phyloP scores from a whole-genome alignment of 2,888 invertebrate genomes.

The Drosophila emarginata region DNA sequence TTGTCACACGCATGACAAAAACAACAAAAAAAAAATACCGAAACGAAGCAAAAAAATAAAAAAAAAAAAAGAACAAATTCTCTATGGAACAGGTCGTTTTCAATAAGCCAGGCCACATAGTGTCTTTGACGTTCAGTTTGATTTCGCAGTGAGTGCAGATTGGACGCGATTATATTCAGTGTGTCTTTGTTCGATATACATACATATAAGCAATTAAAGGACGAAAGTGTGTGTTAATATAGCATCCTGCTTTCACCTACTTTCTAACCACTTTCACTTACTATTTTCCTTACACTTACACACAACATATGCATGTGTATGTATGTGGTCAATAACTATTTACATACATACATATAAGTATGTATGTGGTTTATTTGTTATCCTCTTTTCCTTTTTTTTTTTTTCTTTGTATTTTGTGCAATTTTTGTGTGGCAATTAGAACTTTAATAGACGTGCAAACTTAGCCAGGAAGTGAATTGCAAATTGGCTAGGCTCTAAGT shows the following conservation, averaged over 20 bases:
- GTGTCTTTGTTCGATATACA: neutral
- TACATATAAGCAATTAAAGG: too few relatives aligned
- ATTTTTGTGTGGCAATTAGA: conserved; percentile 39
- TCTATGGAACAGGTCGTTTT: conserved; percentile 2
- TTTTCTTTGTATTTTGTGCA: neutral
- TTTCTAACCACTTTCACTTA: too few relatives aligned
- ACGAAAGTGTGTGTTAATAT: too few relatives aligned
- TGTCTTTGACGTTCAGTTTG: conserved; percentile 27
- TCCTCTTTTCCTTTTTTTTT: neutral
- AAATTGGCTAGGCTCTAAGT: conserved; percentile 30
- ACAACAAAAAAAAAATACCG: neutral
- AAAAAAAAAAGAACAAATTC: conserved; percentile 4
- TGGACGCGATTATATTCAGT: conserved; percentile 18
- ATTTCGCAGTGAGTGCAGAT: conserved; percentile 37
- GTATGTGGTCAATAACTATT: neutral
- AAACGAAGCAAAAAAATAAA: too few relatives aligned
- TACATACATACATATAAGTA: too few relatives aligned
- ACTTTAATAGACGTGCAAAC: conserved; percentile 37
- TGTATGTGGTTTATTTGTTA: neutral
- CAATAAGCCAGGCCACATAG: neutral
- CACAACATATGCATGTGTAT: neutral
- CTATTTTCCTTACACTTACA: too few relatives aligned
- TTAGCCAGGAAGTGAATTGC: conserved; percentile 38
- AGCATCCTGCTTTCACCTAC: too few relatives aligned
- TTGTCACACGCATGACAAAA: conserved; percentile 15